phyloP scores from a whole-genome alignment of 2,888 invertebrate species.

The Drosophila meridionalis region DNA sequence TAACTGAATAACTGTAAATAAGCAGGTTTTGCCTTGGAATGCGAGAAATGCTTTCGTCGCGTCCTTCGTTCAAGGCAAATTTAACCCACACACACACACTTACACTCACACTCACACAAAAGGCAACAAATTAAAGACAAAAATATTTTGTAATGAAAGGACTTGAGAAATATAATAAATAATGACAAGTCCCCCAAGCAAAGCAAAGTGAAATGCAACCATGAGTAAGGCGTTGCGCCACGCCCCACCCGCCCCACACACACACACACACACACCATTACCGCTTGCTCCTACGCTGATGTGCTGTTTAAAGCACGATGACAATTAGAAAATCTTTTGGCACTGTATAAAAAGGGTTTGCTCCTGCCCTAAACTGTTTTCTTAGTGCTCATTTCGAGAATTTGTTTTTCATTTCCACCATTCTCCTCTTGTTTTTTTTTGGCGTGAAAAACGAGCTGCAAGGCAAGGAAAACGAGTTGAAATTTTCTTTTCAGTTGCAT shows the following conservation, averaged over 20 bases:
- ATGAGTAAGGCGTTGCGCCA: conserved; percentile 30
- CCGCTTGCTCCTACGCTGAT: conserved; percentile 18
- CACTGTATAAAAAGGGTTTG: conserved; percentile 50
- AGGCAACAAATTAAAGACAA: conserved; percentile 71
- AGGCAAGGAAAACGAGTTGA: conserved; percentile 15
- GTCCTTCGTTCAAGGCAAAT: conserved; percentile 33
- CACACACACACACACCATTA: background rate
- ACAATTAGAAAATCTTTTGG: conserved; percentile 70
- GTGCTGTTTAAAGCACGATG: conserved; percentile 51
- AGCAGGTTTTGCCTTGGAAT: conserved; percentile 65
- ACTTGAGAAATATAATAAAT: conserved; percentile 77
- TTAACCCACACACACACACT: conserved; percentile 24
- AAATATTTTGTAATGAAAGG: conserved; percentile 78
- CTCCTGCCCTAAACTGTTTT: conserved; percentile 18
- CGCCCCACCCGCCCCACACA: background rate
- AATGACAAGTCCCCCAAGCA: conserved; percentile 63
- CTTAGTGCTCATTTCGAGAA: conserved; percentile 46
- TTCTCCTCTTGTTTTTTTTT: background rate
- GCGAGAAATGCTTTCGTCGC: conserved; percentile 37
- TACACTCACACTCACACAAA: conserved; percentile 33
- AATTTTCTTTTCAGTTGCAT: conserved; percentile 50
- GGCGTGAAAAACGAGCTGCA: conserved; percentile 66
- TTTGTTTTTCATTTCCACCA: conserved; percentile 18
- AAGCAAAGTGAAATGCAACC: conserved; percentile 52
- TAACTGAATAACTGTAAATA: conserved; percentile 78